Base-by-base conservation (phyloP, 2,888 invertebrate genomes). In the Tribolium freemani region DNA sequence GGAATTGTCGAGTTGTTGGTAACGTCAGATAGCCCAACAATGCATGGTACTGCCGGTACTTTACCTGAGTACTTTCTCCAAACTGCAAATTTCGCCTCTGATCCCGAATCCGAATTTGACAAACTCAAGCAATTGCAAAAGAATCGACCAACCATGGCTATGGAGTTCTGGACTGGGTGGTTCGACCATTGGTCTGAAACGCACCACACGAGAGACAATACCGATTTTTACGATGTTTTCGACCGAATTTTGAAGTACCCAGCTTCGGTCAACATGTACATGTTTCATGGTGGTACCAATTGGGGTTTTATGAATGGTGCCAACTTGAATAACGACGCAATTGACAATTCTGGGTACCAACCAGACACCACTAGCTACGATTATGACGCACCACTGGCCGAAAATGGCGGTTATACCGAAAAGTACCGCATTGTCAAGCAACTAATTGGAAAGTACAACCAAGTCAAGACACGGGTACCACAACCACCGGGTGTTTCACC, bases 251-350 rank as follows among this genome's bases (percentile, higher is more conserved):
- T 86, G 9, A 72, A 75, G 16, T 84, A 79, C 71, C 84, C 84
- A 0, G 80, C 84, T 5, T 84, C 93, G 63, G 91, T 97, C 13
- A 97, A 96, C 82, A 91, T 97, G 79, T 98, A 97, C 83, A 95
- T 97, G 93, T 96, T 96, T 86, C 93, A 92, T 80, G 97, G 97
- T 13, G 96, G 97, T 64, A 94, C 94, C 0, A 96, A 94, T 82
- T 95, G 93, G 82, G 91, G 72, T 95, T 92, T 66, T 74, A 16
- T 82, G 44, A 82, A 83, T 58, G 82, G 82, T n/a, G 80, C 76
- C 45, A 83, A 80, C 70, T 69, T 76, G 78, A 82, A 68, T 5
- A 66, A 72, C 10, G 5, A 13, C 11, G 11, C 13, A 3, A 63
- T 20, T 16, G 77, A 80, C 72, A 76, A 82, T 74, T 73, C 75